Evolutionary conservation across 1,140 invertebrate species (phyloP), one percentile per base, ranked within the genome.

Genomic region (Drosophila malerkotliana): DNA sequence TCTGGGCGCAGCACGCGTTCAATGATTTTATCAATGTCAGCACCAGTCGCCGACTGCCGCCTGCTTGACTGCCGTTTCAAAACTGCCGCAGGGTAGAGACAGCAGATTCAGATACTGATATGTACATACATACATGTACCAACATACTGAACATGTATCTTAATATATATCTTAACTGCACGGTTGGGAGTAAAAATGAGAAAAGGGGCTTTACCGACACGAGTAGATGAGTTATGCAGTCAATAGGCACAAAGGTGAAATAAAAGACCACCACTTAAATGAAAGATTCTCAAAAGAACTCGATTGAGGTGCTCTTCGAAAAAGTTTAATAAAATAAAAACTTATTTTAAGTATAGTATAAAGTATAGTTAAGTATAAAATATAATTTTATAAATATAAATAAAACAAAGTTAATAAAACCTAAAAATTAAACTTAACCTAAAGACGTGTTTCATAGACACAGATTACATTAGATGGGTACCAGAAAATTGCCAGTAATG

Each of bases 1-100:
- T 55, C 59, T 55, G 71, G 47, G 47, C 74, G 26, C 74, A 74
- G 83, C 83, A 88, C 83, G 83, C 83, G 76, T 75, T 57, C 63
- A 77, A 64, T 69, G 83, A 88, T 88, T 83, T 83, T 79, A 88
- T 88, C 83, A 88, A 88, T 82, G 83, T 88, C 83, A 88, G 79
- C 83, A 73, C 59, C 72, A 79, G 72, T 54, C 60, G 47, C 61
- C 45, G 57, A 57, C 67, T 71, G 51, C 64, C 44, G 32, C 32
- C 49, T 18, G 9, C 15, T 54, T 48, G 34, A 26, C 52, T 49
- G 64, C 66, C 59, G 69, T 66, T 74, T 74, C 71, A 74, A 77
- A 79, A 85, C 76, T 85, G 81, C 68, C 72, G 76, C 56, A 49
- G 54, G 80, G 51, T 53, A 52, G 26, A 45, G n/a, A 15, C 63